A percentile compares a stretch with the other conserved stretches of the same genome.
Evolutionary conservation across 2,797 vertebrate genomes (phyloP).

Genomic region (Poeciliopsis presidionis): DNA sequence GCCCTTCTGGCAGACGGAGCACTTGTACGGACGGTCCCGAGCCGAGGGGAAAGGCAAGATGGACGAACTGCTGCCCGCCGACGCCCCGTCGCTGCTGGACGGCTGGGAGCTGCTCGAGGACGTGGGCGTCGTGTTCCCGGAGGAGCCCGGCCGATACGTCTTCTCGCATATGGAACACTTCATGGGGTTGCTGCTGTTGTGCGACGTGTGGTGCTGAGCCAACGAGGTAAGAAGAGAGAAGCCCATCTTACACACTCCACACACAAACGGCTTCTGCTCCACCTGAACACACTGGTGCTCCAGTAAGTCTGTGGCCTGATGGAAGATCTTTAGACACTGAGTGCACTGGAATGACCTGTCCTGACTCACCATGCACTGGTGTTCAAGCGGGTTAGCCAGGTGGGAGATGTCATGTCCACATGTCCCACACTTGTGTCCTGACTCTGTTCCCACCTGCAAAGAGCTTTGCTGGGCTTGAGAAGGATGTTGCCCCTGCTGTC

Average conservation of each 20-base stretch:
- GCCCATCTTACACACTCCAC: conserved; percentile 98
- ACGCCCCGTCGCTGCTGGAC: conserved; percentile 64
- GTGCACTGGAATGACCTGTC: conserved; percentile 98
- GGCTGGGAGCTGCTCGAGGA: conserved; percentile 75
- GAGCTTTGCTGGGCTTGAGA: conserved; percentile 78
- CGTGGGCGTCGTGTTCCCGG: conserved; percentile 76
- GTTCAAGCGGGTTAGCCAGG: conserved; percentile 92
- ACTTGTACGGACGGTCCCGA: conserved; percentile 92
- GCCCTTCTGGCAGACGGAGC: conserved; percentile 95
- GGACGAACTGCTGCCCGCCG: conserved; percentile 77
- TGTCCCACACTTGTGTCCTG: conserved; percentile 89
- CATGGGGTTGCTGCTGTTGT: conserved; percentile 89
- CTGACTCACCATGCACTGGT: conserved; percentile 94
- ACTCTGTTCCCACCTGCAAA: conserved; percentile 81
- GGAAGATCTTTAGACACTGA: conserved; percentile 98
- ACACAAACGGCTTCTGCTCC: conserved; percentile 98
- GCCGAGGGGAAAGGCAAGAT: conserved; percentile 79
- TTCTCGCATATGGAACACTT: conserved; percentile 99
- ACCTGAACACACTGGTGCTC: conserved; percentile 98
- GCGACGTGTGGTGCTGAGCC: conserved; percentile 94
- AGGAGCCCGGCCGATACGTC: conserved; percentile 89
- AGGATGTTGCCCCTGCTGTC: conserved; percentile 71
- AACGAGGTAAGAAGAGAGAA: conserved; percentile 96
- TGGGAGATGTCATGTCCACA: conserved; percentile 95
- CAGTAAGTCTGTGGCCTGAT: conserved; percentile 95